Percentiles rank a stretch among this genome's conserved stretches.
Conservation (phyloP, 1,140 invertebrate genomes). For the Ceratosolen fusciceps region DNA sequence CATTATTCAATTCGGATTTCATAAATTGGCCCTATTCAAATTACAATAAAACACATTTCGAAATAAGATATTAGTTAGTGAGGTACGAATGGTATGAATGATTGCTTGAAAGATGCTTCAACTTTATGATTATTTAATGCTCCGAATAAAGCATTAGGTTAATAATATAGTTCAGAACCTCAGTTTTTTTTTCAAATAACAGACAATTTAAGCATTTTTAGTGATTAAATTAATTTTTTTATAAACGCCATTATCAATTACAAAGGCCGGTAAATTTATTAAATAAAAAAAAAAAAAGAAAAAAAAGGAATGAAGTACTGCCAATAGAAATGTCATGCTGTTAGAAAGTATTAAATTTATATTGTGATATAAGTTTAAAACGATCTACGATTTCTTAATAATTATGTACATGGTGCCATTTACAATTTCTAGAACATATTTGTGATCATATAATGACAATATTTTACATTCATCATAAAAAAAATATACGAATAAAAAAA, state of each 20-base stretch:
- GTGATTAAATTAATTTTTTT: too few relatives aligned
- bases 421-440: constrained; percentile 58
- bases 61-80: constrained; percentile 36
- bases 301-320: constrained; percentile 26
- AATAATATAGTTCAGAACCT: too few relatives aligned
- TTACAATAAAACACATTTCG: constrained; percentile 14
- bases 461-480: constrained; percentile 30
- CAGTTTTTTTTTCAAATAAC: too few relatives aligned
- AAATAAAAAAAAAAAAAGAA: neutral
- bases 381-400: constrained; percentile 48
- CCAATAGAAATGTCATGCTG: constrained; percentile 67
- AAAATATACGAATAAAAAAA: neutral
- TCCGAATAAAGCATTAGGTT: too few relatives aligned
- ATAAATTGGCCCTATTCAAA: constrained; percentile 43
- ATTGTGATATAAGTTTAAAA: constrained; percentile 39
- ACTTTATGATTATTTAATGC: neutral
- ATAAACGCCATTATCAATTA: neutral
- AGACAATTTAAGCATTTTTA: too few relatives aligned
- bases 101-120: neutral
- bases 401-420: constrained; percentile 64
- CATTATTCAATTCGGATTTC: constrained; percentile 34
- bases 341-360: constrained; percentile 59
- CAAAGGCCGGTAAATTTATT: constrained; percentile 7
- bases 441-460: constrained; percentile 51
- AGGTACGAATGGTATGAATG: too few relatives aligned